Base-by-base conservation (phyloP, 2,113 vertebrate genomes). In the Nothobranchius kuhntae region DNA sequence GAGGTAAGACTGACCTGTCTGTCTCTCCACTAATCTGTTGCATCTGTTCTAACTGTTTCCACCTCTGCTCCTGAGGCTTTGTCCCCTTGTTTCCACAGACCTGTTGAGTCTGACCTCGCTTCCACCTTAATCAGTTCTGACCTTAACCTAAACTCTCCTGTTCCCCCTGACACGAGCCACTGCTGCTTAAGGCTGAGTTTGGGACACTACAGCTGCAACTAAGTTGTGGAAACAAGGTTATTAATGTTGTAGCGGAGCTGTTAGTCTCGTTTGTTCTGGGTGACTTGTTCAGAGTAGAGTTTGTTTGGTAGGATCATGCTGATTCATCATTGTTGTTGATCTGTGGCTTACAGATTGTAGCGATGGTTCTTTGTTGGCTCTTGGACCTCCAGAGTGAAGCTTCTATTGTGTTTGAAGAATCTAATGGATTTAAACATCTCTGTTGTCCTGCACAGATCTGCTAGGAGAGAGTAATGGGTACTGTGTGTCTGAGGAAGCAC, bases 171-270 rank as follows among this genome's bases (percentile, higher is more conserved):
- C 56, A 74, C 42, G 6, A 63, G 35, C 6, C 15, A 10, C 55
- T 65, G 53, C 40, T 78, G 44, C 2, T 42, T 36, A 61, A 53
- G 9, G 53, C 46, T 69, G 40, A 50, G 73, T 54, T 68, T 42
- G 61, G 53, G 61, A 68, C 54, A 7, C 45, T 65, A 69, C 60
- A 51, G 69, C 68, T 74, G 52, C 57, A 47, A 61, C 54, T 48
- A 68, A 77, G 88, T 81, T 90, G 84, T 91, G 86, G 91, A 93
- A 91, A 91, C 91, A 89, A 91, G 89, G 73, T 76, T 78, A 36
- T 65, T 61, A 78, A 53, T 84, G 86, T 89, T 68, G 74, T 85
- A 42, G 59, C 85, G 75, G 63, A 64, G 63, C 63, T 78, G 70
- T 24, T 75, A 67, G 68, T 83, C 45, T 21, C 50, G 65, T 79